These are phyloP conservation scores for Bedellia somnulentella DNA, from an alignment of 2,888 invertebrate species.

Conservation along the genomic window DNA sequence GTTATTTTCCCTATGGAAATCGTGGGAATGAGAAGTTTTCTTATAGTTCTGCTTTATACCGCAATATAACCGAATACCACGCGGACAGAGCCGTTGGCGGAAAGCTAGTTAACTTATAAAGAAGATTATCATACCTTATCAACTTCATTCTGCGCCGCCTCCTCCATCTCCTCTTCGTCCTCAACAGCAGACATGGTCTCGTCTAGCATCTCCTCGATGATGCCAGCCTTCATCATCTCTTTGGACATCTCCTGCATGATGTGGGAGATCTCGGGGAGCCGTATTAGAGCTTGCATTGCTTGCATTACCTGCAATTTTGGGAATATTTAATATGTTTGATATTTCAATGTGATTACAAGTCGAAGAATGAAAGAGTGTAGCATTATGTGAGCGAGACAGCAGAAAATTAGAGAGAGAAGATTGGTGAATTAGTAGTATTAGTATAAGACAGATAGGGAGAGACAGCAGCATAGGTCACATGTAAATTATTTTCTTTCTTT, in stretches of 20 bases:
- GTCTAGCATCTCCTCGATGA: constrained; percentile 98
- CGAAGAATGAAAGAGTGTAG: too few relatives aligned
- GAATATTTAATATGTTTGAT: constrained; percentile 2
- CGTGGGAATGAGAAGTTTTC: too few relatives aligned
- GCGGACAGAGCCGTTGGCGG: too few relatives aligned
- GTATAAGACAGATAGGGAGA: too few relatives aligned
- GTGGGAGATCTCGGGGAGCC: constrained; percentile 89
- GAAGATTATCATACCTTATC: too few relatives aligned
- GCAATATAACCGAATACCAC: too few relatives aligned
- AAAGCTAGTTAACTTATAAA: too few relatives aligned
- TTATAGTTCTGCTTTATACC: too few relatives aligned
- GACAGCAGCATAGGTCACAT: too few relatives aligned
- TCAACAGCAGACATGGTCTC: constrained; percentile 94
- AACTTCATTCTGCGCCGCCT: constrained; percentile 91
- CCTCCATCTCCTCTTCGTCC: constrained; percentile 94
- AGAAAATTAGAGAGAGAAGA: too few relatives aligned
- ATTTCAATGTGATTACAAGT: neutral
- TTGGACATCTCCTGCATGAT: constrained; percentile 98
- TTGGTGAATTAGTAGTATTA: neutral
- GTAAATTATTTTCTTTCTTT: too few relatives aligned
- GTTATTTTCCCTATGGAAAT: too few relatives aligned
- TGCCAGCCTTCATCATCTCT: constrained; percentile 99
- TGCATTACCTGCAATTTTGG: constrained; percentile 77
- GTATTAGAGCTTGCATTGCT: constrained; percentile 90
- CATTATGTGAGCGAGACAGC: neutral